Base-by-base conservation (phyloP, 2,113 vertebrate genomes). In the Pluvialis apricaria region DNA sequence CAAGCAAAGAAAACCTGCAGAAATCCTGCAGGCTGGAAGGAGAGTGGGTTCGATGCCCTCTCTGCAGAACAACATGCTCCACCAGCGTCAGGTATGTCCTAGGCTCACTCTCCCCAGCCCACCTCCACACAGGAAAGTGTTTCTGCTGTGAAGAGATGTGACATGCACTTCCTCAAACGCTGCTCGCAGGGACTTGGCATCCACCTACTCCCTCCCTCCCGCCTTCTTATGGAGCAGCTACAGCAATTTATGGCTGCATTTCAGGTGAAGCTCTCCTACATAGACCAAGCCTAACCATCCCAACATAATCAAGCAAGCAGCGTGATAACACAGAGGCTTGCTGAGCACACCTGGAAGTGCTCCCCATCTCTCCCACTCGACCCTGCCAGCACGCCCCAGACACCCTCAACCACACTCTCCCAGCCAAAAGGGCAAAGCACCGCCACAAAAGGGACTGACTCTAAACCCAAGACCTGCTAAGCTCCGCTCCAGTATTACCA, bases 241-340 rank as follows among this genome's bases (percentile, higher is more conserved):
- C 42, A 75, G 44, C 40, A 34, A 57, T 49, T 45, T 26, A 58
- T 0, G 0, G 31, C 45, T 54, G 65, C 18, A 36, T 72, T 72
- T 58, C 79, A 45, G 38, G 34, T 0, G 0, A 76, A 70, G 38
- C 47, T 65, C 71, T 88, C 72, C 72, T 54, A n/a, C 0, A 0
- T 4, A 60, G 17, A 47, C 29, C 34, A 60, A 78, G 40, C 38
- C 51, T 47, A 60, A 52, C 34, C 40, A 42, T 72, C 52, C 38
- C 15, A 55, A 72, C n/a, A 31, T 36, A 72, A 47, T 49, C 38
- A 66, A 72, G 52, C 0, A 0, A 88, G 60, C 40, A 47, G 60
- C 1, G 0, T 61, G 45, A 3, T 88, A 61, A 79, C 3, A 4
- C 24, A 72, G 34, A 32, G 31, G 25, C 40, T 72, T 68, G n/a